Conservation (phyloP, 2,888 invertebrate species). For the Pheosia tremula region DNA sequence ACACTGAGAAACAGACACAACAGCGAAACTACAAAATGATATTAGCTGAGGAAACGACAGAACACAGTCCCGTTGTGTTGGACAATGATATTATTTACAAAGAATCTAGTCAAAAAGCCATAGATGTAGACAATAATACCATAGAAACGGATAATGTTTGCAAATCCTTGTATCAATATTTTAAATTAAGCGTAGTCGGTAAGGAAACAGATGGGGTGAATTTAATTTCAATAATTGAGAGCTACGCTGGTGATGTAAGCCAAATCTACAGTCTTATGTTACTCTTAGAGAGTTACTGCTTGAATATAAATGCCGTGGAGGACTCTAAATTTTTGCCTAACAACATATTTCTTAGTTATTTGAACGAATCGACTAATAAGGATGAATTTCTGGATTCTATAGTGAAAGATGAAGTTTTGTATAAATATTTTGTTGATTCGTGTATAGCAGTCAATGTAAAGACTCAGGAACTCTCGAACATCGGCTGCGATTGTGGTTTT, state of each 20-base stretch:
- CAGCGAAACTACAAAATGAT: constrained; percentile 28
- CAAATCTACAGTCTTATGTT: constrained; percentile 69
- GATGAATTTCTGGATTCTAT: constrained; percentile 58
- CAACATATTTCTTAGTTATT: constrained; percentile 72
- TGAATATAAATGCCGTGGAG: constrained; percentile 63
- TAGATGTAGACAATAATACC: constrained; percentile 66
- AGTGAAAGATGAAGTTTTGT: constrained; percentile 68
- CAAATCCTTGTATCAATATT: constrained; percentile 74
- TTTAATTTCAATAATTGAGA: constrained; percentile 73
- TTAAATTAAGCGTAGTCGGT: constrained; percentile 74
- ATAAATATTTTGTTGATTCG: constrained; percentile 82
- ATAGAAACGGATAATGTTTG: constrained; percentile 62
- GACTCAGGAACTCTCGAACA: constrained; percentile 63
- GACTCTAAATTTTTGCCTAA: constrained; percentile 73
- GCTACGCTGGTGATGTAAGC: constrained; percentile 76
- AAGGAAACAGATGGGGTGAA: constrained; percentile 68
- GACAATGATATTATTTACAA: constrained; percentile 71
- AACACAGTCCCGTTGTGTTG: constrained; percentile 42
- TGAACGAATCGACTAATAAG: constrained; percentile 57
- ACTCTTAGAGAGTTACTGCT: constrained; percentile 72
- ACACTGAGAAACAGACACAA: constrained; percentile 24
- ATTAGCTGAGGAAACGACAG: constrained; percentile 44
- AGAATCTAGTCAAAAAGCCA: constrained; percentile 76
- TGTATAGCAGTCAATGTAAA: constrained; percentile 84
- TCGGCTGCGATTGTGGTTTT: constrained; percentile 85